phyloP scores from a whole-genome alignment of 2,888 invertebrate species.

The Synanthedon formicaeformis region DNA sequence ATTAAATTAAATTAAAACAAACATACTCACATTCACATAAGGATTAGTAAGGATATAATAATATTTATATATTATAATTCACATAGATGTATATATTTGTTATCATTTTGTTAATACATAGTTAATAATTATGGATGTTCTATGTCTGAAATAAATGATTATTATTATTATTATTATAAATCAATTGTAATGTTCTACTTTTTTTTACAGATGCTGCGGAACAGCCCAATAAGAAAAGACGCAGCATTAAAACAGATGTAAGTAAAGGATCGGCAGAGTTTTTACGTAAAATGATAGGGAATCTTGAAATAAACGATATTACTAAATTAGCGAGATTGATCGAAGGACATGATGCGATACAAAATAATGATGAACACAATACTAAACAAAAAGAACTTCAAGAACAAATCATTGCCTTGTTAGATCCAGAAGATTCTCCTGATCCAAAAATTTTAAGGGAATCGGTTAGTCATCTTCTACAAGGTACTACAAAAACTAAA shows the following conservation, averaged over 20 bases:
- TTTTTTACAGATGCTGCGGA: conserved; percentile 42
- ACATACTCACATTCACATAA: too few species aligned
- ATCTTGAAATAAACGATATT: conserved; percentile 51
- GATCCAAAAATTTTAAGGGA: conserved; percentile 36
- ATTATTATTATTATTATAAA: too few species aligned
- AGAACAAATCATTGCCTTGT: conserved; percentile 45
- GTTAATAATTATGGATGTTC: too few species aligned
- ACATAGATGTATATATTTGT: too few species aligned
- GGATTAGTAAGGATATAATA: too few species aligned
- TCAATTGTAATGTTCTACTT: too few species aligned
- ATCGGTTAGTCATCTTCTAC: conserved; percentile 39
- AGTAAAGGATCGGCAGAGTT: conserved; percentile 55
- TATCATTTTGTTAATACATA: too few species aligned
- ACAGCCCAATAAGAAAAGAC: conserved; percentile 45
- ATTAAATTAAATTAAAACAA: too few species aligned
- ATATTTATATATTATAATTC: too few species aligned
- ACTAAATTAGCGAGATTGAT: conserved; percentile 49
- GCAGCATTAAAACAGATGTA: conserved; percentile 50
- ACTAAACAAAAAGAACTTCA: conserved; percentile 46
- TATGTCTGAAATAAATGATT: too few species aligned
- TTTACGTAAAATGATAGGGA: conserved; percentile 49
- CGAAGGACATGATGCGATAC: conserved; percentile 43
- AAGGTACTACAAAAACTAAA: conserved; percentile 31
- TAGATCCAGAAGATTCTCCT: conserved; percentile 48
- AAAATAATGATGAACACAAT: conserved; percentile 14